Percentiles rank a stretch among this genome's conserved stretches.
These are phyloP conservation scores for Amorpha juglandis DNA, from an alignment of 2,888 invertebrate genomes.

Conservation along the genomic window DNA sequence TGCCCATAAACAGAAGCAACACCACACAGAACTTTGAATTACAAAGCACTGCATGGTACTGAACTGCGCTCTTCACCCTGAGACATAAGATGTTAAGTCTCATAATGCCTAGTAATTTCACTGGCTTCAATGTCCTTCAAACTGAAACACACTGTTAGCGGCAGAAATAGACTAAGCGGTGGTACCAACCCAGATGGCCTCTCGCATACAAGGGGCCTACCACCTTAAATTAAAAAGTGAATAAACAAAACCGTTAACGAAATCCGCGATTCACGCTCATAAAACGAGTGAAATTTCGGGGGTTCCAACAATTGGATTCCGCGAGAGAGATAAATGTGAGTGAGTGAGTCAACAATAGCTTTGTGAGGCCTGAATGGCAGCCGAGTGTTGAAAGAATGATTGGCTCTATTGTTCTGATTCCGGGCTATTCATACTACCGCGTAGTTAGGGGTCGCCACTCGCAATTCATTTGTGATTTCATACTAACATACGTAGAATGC, in stretches of 20 bases:
- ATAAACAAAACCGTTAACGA: slow-evolving; percentile 15
- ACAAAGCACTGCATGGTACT: too few species aligned
- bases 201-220: too few species aligned
- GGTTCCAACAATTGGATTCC: slow-evolving; percentile 9
- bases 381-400: slow-evolving; percentile 53
- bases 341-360: slow-evolving; percentile 43
- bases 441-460: slow-evolving; percentile 17
- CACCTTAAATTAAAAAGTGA: too few species aligned
- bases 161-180: too few species aligned
- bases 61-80: too few species aligned
- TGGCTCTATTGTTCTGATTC: slow-evolving; percentile 32
- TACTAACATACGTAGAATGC: slow-evolving; percentile 5
- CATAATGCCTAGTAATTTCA: too few species aligned
- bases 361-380: slow-evolving; percentile 45
- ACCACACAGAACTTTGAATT: too few species aligned
- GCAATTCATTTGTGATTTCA: slow-evolving; percentile 6
- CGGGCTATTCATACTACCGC: slow-evolving; percentile 3
- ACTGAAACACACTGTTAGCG: too few species aligned
- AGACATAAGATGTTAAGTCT: too few species aligned
- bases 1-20: too few species aligned
- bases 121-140: too few species aligned
- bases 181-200: too few species aligned
- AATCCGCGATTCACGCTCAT: slow-evolving; percentile 13
- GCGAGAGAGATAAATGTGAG: slow-evolving; percentile 14
- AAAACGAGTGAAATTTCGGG: slow-evolving; percentile 20